Conservation (phyloP, 2,797 vertebrate genomes). For the Poliocrania exsul region DNA sequence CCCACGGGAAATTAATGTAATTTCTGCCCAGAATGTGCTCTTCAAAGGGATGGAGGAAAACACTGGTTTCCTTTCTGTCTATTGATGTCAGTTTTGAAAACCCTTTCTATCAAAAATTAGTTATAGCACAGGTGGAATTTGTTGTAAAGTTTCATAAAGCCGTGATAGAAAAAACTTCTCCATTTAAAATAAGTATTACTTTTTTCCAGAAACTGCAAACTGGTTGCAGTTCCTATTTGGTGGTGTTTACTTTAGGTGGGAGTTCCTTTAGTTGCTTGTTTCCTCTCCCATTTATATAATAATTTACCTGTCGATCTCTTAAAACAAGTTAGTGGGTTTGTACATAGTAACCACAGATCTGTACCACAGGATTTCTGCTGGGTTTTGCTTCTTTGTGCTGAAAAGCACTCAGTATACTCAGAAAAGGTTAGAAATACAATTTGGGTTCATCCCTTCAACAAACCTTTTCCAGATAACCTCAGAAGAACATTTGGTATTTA, state of each 20-base stretch:
- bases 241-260: not conserved
- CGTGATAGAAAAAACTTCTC: not conserved
- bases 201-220: not conserved
- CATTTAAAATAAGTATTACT: not conserved
- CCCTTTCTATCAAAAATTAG: not conserved
- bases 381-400: not conserved
- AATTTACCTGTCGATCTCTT: not conserved
- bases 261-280: not conserved
- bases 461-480: not conserved
- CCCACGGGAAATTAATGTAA: not conserved
- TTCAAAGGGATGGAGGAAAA: conserved; percentile 17
- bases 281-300: not conserved
- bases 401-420: not conserved
- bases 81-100: not conserved
- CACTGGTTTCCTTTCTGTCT: not conserved
- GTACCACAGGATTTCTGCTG: not conserved
- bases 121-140: not conserved
- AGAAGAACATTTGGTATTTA: not conserved
- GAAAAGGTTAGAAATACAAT: not conserved
- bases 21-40: conserved; percentile 8
- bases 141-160: not conserved
- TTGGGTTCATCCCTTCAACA: not conserved
- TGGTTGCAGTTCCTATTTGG: not conserved
- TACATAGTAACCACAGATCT: not conserved
- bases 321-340: not conserved